Evolutionary conservation across 2,113 vertebrate species (phyloP).

Genomic region (Bubo blakistoni): DNA sequence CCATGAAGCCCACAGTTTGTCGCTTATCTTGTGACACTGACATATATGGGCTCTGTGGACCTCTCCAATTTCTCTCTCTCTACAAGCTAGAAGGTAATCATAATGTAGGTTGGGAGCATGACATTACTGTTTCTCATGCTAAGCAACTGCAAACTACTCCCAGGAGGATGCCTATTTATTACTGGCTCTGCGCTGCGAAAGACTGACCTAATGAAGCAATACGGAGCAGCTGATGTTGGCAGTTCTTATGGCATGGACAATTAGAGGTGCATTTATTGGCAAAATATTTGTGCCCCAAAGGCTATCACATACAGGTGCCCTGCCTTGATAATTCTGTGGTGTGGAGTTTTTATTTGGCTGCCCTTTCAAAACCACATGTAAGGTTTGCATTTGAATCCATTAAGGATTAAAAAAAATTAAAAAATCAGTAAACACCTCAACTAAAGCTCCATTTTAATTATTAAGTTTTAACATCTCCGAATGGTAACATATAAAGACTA

Average conservation of each 20-base stretch:
- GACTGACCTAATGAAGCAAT: not conserved
- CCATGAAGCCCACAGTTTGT: not conserved
- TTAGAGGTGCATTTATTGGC: not conserved
- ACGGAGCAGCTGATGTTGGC: not conserved
- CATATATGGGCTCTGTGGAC: not conserved
- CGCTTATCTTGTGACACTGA: not conserved
- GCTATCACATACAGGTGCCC: not conserved
- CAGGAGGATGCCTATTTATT: constrained; percentile 7
- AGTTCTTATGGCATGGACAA: not conserved
- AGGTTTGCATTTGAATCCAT: not conserved
- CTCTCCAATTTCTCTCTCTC: not conserved
- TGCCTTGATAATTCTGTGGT: not conserved
- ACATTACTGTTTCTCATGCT: not conserved
- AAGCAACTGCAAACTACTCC: not conserved
- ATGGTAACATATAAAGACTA: not conserved
- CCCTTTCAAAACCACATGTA: not conserved
- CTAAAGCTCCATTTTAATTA: not conserved
- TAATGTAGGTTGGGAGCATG: not conserved
- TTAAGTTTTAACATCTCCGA: not conserved
- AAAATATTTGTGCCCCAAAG: constrained; percentile 10
- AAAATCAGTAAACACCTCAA: not conserved
- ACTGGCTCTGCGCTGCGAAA: not conserved
- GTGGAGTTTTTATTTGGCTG: not conserved
- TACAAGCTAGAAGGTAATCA: not conserved
- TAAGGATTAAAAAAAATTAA: not conserved